Conservation (phyloP, 2,888 invertebrate genomes). For the Callosobruchus maculatus region DNA sequence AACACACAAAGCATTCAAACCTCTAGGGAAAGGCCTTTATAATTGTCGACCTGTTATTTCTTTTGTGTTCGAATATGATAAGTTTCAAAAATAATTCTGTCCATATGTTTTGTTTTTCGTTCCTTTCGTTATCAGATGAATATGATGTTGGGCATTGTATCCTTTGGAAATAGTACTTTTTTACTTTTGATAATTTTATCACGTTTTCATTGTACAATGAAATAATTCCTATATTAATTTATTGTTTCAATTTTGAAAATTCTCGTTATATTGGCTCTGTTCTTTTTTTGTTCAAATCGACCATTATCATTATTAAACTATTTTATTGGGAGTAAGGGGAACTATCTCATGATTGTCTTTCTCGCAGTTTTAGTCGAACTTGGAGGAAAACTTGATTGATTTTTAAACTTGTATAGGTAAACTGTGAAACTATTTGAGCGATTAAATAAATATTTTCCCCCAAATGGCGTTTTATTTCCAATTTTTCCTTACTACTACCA, state of each 20-base stretch:
- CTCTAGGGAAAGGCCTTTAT: too few relatives aligned
- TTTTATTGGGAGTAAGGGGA: background rate
- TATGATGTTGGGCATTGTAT: background rate
- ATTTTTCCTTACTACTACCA: background rate
- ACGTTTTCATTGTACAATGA: background rate
- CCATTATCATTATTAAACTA: background rate
- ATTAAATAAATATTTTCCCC: slow-evolving; percentile 10
- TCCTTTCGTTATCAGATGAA: too few relatives aligned
- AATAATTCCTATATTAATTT: background rate
- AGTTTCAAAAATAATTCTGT: too few relatives aligned
- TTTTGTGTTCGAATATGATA: too few relatives aligned
- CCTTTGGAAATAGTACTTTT: background rate
- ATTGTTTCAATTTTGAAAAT: background rate
- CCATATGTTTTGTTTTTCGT: too few relatives aligned
- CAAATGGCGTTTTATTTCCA: background rate
- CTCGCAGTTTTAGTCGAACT: background rate
- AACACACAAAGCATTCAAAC: too few relatives aligned
- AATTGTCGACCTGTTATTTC: too few relatives aligned
- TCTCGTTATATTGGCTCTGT: background rate
- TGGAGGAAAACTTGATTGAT: background rate
- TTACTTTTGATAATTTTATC: background rate
- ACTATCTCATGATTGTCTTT: background rate
- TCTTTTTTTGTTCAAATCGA: background rate
- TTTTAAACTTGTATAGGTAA: slow-evolving; percentile 1
- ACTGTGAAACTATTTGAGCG: slow-evolving; percentile 2